phyloP scores from a whole-genome alignment of 2,113 vertebrate genomes.

The Bungarus multicinctus region DNA sequence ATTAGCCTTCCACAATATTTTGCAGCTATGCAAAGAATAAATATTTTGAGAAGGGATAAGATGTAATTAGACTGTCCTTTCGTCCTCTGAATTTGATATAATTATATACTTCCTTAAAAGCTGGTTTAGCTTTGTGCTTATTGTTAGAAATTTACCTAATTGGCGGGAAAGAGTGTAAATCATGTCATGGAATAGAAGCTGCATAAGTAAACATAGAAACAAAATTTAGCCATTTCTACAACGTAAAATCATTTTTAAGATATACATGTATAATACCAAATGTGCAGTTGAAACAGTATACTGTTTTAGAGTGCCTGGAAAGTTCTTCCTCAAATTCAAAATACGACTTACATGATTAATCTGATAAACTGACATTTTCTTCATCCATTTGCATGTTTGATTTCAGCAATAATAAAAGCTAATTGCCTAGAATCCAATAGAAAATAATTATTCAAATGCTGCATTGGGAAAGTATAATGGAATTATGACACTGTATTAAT shows the following conservation, averaged over 20 bases:
- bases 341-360: slow-evolving; percentile 28
- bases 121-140: neutral
- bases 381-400: slow-evolving; percentile 43
- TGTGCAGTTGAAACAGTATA: slow-evolving; percentile 35
- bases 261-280: neutral
- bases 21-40: neutral
- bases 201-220: neutral
- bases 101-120: neutral
- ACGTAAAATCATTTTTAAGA: neutral
- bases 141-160: neutral
- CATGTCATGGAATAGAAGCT: neutral
- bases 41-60: neutral
- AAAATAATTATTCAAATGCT: slow-evolving; percentile 53
- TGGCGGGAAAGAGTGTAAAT: neutral
- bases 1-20: neutral
- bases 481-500: slow-evolving; percentile 36
- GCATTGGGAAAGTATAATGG: slow-evolving; percentile 20
- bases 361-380: slow-evolving; percentile 33
- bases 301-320: slow-evolving; percentile 36
- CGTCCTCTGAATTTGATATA: neutral
- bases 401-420: slow-evolving; percentile 52
- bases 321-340: slow-evolving; percentile 41
- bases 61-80: neutral
- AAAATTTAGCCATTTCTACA: neutral
- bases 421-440: slow-evolving; percentile 49